A percentile compares a stretch with the other conserved stretches of the same genome.
Conservation (phyloP, 2,888 invertebrate genomes). For the Cryptosula pallasiana region DNA sequence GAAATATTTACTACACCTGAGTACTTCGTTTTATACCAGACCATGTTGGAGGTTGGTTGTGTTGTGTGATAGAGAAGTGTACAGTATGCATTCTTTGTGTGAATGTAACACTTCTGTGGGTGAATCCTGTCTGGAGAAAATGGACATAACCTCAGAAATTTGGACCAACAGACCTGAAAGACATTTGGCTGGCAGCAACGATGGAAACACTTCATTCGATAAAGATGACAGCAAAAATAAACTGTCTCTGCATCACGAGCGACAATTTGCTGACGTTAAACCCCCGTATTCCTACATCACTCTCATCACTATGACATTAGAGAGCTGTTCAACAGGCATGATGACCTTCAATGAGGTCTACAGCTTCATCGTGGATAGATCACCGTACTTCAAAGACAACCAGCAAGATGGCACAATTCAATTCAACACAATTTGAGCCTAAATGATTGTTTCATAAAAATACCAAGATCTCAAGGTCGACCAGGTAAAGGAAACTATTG, state of each 20-base stretch:
- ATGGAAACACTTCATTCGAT: no score
- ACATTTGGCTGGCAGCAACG: no score
- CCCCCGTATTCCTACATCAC: conserved; percentile 36
- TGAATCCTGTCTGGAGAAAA: no score
- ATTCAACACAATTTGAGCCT: conserved; percentile 35
- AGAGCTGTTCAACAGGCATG: conserved; percentile 30
- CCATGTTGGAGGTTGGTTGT: no score
- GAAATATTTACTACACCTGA: no score
- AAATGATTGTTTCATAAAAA: conserved; percentile 35
- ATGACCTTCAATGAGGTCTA: conserved; percentile 34
- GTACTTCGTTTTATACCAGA: no score
- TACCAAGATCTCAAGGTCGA: conserved; percentile 45
- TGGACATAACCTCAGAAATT: no score
- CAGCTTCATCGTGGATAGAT: conserved; percentile 33
- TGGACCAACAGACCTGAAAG: no score
- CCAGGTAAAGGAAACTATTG: conserved; percentile 53
- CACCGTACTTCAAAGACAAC: conserved; percentile 35
- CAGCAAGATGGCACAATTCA: conserved; percentile 38
- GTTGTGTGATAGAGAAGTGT: no score
- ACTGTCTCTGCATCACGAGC: conserved; percentile 30
- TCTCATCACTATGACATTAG: conserved; percentile 35
- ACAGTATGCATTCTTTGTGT: no score
- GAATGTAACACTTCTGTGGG: no score
- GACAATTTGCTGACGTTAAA: conserved; percentile 41
- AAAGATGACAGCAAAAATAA: not conserved